phyloP scores from a whole-genome alignment of 1,140 invertebrate genomes.

The Plutomurus gul region DNA sequence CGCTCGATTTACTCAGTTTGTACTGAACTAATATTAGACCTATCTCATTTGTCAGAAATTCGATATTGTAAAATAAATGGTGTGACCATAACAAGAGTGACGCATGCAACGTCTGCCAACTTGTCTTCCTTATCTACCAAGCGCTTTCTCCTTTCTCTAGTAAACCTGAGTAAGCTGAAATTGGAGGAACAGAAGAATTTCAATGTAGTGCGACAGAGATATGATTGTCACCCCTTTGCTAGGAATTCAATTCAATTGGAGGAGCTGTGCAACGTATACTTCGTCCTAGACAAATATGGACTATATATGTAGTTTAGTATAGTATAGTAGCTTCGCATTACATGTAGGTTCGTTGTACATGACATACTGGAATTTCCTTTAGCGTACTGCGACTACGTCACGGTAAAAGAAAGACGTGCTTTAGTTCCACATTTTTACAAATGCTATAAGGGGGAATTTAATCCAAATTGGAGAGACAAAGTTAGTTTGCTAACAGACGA shows the following conservation, averaged over 20 bases:
- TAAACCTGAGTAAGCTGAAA: neutral
- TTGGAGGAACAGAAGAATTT: neutral
- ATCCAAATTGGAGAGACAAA: conserved; percentile 8
- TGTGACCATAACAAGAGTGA: neutral
- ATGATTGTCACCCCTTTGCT: neutral
- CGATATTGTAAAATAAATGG: neutral
- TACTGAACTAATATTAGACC: neutral
- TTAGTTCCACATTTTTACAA: too few relatives aligned
- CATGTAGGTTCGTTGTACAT: too few relatives aligned
- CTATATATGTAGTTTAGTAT: neutral
- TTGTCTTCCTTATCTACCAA: neutral
- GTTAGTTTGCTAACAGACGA: conserved; percentile 6
- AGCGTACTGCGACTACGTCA: neutral
- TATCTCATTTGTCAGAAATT: neutral
- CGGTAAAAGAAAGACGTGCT: too few relatives aligned
- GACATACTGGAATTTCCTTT: too few relatives aligned
- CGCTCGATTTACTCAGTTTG: too few relatives aligned
- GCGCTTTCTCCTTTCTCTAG: neutral
- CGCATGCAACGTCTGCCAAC: neutral
- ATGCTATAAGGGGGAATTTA: conserved; percentile 9
- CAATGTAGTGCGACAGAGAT: neutral
- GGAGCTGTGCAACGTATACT: neutral
- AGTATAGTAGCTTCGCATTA: too few relatives aligned
- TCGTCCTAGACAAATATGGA: neutral
- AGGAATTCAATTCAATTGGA: neutral